Base-by-base conservation (phyloP, 2,797 vertebrate genomes). In the Xerus rutilus region DNA sequence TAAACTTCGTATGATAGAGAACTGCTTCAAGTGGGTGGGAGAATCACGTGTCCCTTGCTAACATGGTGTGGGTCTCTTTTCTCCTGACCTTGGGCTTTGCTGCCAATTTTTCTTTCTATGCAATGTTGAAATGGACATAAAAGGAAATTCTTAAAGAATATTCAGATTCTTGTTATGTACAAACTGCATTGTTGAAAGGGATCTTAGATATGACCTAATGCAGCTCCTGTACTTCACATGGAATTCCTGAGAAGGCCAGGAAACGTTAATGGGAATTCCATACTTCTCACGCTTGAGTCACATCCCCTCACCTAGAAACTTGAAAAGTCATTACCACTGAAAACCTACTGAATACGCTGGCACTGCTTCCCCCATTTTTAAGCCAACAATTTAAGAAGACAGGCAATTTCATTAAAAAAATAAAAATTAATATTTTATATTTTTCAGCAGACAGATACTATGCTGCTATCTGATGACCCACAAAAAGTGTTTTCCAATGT, bases 201-300 rank as follows among this genome's bases (percentile, higher is more conserved):
- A 1, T 95, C 87, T 79, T 78, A 92, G 77, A 72, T 74, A 94
- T 78, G 39, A 91, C 59, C 28, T 92, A 87, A 94, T 65, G 18
- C 30, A 89, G 65, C 64, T 95, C 6, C 45, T 72, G 78, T 62
- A 76, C 59, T 76, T 87, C 43, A 47, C 1, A 0, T 74, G 45
- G 87, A 88, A 49, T 54, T 95, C 94, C 69, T 11, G 14, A 85
- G n/a, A 49, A 85, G 52, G 20, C 21, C 72, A 94, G 87, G 57
- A 90, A 91, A 78, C 28, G 18, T 89, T 65, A 70, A 83, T 74
- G 67, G 30, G n/a, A 94, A 95, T 67, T 95, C 88, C 35, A 13
- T 54, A 86, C 87, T 97, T 96, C 74, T 94, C 78, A 67, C 57
- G 65, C 10, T 65, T 95, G 85, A 93, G 82, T 96, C 82, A 86